phyloP scores from a whole-genome alignment of 2,797 vertebrate genomes.

The Coranthus polyacanthus region DNA sequence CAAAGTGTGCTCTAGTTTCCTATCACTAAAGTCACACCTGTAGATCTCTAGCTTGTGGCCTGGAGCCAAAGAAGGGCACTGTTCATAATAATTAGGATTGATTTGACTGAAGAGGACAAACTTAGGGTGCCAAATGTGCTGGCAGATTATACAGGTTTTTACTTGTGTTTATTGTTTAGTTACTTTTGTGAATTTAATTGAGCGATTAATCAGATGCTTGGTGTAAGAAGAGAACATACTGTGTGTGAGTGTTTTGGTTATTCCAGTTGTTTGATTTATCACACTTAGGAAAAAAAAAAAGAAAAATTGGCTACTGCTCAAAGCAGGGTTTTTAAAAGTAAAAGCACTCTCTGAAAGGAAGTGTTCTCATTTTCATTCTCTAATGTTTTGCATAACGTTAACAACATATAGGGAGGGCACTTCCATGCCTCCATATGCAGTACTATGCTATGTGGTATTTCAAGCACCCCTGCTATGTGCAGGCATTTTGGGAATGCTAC shows the following conservation, averaged over 20 bases:
- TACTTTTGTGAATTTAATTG: conserved; percentile 31
- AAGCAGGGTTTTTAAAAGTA: no score
- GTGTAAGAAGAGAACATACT: conserved; percentile 1
- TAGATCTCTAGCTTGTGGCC: neutral
- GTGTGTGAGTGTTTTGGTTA: neutral
- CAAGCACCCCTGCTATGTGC: conserved; percentile 62
- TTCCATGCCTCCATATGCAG: conserved; percentile 26
- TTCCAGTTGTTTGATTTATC: conserved; percentile 13
- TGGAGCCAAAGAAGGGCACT: neutral
- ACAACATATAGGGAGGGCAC: conserved; percentile 8
- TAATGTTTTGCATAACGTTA: conserved; percentile 7
- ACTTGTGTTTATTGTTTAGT: neutral
- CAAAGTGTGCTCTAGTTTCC: conserved; percentile 1
- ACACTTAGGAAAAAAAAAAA: no score
- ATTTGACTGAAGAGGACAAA: conserved; percentile 16
- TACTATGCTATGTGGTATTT: conserved; percentile 64
- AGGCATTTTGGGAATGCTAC: conserved; percentile 60
- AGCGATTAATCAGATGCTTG: conserved; percentile 9
- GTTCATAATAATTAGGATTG: neutral
- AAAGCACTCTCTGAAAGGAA: neutral
- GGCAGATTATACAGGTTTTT: neutral
- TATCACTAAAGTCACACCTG: neutral
- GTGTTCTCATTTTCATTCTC: neutral
- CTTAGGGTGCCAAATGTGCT: neutral
- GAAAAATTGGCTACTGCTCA: no score